Evolutionary conservation across 2,888 invertebrate genomes (phyloP), one percentile per base, ranked within the genome.

Genomic region (Junonia oenone): DNA sequence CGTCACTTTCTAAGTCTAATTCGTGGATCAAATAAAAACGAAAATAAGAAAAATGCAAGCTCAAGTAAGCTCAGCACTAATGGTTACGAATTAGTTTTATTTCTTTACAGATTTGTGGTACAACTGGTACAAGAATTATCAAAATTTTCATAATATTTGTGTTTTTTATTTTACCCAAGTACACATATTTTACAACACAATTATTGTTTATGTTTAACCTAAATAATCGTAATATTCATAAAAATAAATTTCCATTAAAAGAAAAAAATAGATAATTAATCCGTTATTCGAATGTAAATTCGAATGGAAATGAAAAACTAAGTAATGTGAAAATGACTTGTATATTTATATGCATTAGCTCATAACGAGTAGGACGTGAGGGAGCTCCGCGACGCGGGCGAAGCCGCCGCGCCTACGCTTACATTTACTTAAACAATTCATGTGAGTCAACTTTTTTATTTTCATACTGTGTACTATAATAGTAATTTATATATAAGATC

Each of bases 401-500:
- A 9, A 43, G 35, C 35, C 45, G 59, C 54, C 38, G 71, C 78
- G 77, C 76, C 78, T 76, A 76, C 74, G 69, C 76, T 76, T 77
- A 78, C 76, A 75, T 57, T 45, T 72, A 77, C 83, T 81, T 80
- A 85, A 89, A 86, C 72, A 87, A 87, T 84, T 83, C 79, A 79
- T 83, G 86, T 88, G 87, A 87, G 80, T 86, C 79, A 89, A 88
- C 84, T 87, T 86, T n/a, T 90, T 89, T 88, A 87, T 88, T 89
- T 87, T 72, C 83, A 86, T 88, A 89, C 85, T 85, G 89, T 33
- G 45, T 86, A 85, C 89, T 89, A 89, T 89, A 88, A 90, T 89
- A 89, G 81, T 89, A 87, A 86, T 88, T 87, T 87, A 89, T 84
- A 80, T 87, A 86, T 89, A 87, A 83, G 88, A 88, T 87, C 84